Evolutionary conservation across 1,140 invertebrate genomes (phyloP), one percentile per base, ranked within the genome.

Genomic region (Proctacanthus coquilletti): DNA sequence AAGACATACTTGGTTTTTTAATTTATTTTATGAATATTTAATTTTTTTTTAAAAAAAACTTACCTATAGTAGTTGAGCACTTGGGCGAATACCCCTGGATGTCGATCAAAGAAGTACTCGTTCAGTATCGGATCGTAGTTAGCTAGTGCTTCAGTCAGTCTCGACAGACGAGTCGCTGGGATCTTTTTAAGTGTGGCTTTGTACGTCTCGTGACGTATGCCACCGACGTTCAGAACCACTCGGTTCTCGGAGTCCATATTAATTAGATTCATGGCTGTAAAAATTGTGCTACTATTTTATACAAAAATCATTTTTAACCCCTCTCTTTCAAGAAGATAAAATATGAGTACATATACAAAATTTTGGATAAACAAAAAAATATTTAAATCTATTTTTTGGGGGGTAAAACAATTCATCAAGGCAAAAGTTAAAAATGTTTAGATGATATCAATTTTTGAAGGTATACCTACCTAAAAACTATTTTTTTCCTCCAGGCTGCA

Each of bases 31-130:
- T 25, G 6, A 25, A 25, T 25, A 25, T n/a, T 8, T n/a, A 25
- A 25, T 25, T 25, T 8, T 25, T 25, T 25, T 25, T 25, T 8
- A 8, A 8, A 25, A 25, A 25, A 2, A 15, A 38, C 50, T 60
- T 54, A 77, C 77, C 76, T 79, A 68, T 87, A 88, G 60, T 87
- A 89, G 61, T 87, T 87, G 55, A 87, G 74, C 45, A 89, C 83
- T 68, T 84, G 91, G 33, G 88, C 92, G 64, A 98, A 98, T 42
- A 98, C 93, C 4, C 91, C 92, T 1, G 94, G 93, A 69, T 98
- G 93, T 44, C 93, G 65, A 65, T 98, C 93, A 65, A 98, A 98
- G 75, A 97, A 98, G 70, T 96, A 98, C 65, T 98, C 93, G 64
- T 95, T 95, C 44, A 95, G 70, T 48, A 94, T 80, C 10, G 88